Percentiles rank a stretch among this genome's conserved stretches.
Conservation (phyloP, 2,888 invertebrate genomes). For the Merodon equestris region DNA sequence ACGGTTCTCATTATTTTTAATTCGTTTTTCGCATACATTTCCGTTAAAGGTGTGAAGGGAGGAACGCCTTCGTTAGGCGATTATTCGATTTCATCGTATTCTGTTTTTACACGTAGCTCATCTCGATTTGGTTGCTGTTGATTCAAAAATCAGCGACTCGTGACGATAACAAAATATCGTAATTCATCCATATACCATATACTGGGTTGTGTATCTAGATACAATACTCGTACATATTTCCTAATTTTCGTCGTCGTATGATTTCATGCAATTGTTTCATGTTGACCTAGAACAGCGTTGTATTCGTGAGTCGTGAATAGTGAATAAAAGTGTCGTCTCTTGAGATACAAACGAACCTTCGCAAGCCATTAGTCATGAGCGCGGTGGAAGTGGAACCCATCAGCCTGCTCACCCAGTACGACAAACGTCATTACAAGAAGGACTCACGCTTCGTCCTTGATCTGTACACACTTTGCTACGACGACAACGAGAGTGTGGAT, state of each 20-base stretch:
- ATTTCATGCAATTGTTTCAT: conserved; percentile 36
- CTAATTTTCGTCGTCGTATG: conserved; percentile 18
- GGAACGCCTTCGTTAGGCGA: too few species aligned
- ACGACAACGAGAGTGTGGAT: conserved; percentile 88
- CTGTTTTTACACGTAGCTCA: not conserved
- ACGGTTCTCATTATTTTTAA: too few species aligned
- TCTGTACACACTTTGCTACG: conserved; percentile 91
- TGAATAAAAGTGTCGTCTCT: conserved; percentile 5
- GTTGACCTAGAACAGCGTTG: conserved; percentile 43
- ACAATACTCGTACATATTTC: conserved; percentile 26
- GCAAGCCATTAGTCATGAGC: not conserved
- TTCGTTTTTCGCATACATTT: too few species aligned
- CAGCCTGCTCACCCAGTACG: conserved; percentile 78
- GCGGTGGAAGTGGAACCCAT: conserved; percentile 78
- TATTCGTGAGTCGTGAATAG: not conserved
- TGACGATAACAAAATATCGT: conserved; percentile 24
- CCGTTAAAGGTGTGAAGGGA: too few species aligned
- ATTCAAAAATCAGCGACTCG: conserved; percentile 52
- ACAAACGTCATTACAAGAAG: conserved; percentile 90
- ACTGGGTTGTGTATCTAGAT: too few species aligned
- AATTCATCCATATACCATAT: conserved; percentile 4
- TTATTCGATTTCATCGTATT: not conserved
- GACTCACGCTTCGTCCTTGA: conserved; percentile 90
- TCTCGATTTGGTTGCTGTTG: conserved; percentile 36
- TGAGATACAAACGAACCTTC: conserved; percentile 13